Conservation (phyloP, 2,113 vertebrate genomes). For the Scatophagus argus region DNA sequence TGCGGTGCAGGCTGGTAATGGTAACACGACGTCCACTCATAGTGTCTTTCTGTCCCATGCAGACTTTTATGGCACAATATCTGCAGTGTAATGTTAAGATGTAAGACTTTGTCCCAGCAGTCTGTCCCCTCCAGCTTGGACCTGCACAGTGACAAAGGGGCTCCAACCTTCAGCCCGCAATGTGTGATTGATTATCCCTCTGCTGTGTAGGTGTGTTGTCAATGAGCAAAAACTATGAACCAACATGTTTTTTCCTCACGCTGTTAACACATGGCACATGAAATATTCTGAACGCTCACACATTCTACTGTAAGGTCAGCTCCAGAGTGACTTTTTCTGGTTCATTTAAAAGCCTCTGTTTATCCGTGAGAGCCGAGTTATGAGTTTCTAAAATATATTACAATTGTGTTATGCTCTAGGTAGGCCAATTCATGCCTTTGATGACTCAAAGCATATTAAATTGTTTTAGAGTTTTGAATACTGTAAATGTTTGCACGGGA, state of each 20-base stretch:
- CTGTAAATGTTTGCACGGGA: not conserved
- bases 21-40: conserved; percentile 47
- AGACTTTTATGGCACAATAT: conserved; percentile 41
- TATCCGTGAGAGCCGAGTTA: not conserved
- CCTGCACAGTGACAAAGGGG: conserved; percentile 43
- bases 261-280: not conserved
- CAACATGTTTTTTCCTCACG: conserved; percentile 11
- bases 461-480: too few species aligned
- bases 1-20: conserved; percentile 55
- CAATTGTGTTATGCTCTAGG: not conserved
- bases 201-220: conserved; percentile 56
- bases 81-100: conserved; percentile 9
- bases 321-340: not conserved
- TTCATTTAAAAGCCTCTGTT: not conserved
- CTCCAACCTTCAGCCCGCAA: conserved; percentile 32
- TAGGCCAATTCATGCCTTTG: not conserved
- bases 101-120: conserved; percentile 13
- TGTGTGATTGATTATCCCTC: conserved; percentile 63
- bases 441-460: not conserved
- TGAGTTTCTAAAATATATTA: not conserved
- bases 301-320: not conserved
- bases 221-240: conserved; percentile 39
- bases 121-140: conserved; percentile 26
- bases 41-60: conserved; percentile 54
- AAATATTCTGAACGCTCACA: not conserved